Base-by-base conservation (phyloP, 2,797 vertebrate species). In the Falco rusticolus region DNA sequence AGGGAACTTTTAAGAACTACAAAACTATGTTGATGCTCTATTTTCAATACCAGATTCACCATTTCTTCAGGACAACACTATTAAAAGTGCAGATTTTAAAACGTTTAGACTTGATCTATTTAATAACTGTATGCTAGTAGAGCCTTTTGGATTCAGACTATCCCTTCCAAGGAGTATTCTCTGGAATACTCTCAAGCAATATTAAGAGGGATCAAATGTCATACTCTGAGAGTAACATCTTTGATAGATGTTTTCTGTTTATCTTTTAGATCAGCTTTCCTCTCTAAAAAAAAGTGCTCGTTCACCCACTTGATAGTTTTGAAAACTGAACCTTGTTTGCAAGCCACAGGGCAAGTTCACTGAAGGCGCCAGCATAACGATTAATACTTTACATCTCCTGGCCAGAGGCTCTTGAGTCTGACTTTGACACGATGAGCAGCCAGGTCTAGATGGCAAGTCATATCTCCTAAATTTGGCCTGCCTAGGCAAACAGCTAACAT, bases 371-470 rank as follows among this genome's bases (percentile, higher is more conserved):
- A 64, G 33, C 24, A 80, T 89, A 89, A 84, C 48, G 71, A 80
- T 83, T 89, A 94, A 92, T 54, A 56, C 25, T 9, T 87, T 79
- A 10, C 45, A 63, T 80, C 85, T 77, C 88, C 88, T 83, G 81
- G 56, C 33, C 78, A 94, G 39, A 0, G 0, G 71, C 69, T 86
- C 84, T 81, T 50, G 21, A 63, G 37, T 75, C 71, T 93, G 57
- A 54, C 37, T 89, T 89, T 80, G 75, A 93, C 39, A 47, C 43
- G 87, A 91, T 75, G 61, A 97, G 78, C 64, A 89, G 29, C 79
- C 87, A 33, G 39, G 61, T 83, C 50, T 85, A 64, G 34, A 59
- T n/a, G 56, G 54, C 54, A 86, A 76, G 37, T 68, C 53, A 34
- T 43, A 41, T 74, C 68, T 93, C 81, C 66, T 87, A 93, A 89